Conservation (phyloP, 2,888 invertebrate genomes). For the Conomelus anceps region DNA sequence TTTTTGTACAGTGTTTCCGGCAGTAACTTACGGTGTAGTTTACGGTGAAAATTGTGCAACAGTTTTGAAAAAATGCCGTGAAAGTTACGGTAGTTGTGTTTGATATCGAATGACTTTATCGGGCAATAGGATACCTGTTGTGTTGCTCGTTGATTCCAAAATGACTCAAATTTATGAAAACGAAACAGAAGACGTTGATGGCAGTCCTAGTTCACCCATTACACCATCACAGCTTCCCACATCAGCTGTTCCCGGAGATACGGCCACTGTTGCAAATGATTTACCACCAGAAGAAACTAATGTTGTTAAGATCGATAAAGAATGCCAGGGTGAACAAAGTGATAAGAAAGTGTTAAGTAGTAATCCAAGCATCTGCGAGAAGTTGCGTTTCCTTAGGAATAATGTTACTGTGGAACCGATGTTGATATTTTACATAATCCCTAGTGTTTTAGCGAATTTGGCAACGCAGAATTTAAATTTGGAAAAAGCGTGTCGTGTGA, state of each 20-base stretch:
- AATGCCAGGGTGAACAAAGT: neutral
- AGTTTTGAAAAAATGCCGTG: too few species aligned
- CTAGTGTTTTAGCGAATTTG: slow-evolving; percentile 47
- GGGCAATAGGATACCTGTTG: neutral
- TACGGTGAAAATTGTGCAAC: too few species aligned
- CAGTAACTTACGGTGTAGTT: too few species aligned
- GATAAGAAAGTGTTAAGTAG: neutral
- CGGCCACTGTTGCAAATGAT: neutral
- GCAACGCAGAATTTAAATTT: slow-evolving; percentile 77
- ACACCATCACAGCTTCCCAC: neutral
- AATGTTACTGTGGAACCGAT: slow-evolving; percentile 62
- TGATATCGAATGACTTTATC: neutral
- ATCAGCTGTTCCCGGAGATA: neutral
- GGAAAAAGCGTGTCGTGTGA: slow-evolving; percentile 78
- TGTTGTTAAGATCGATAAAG: neutral
- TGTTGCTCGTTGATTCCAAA: too few species aligned
- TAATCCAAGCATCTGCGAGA: slow-evolving; percentile 39
- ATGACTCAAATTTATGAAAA: neutral
- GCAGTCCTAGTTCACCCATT: neutral
- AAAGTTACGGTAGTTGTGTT: neutral
- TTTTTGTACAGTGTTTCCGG: too few species aligned
- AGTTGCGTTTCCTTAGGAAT: slow-evolving; percentile 45
- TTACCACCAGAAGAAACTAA: neutral
- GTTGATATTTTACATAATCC: slow-evolving; percentile 55
- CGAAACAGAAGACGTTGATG: neutral